These are phyloP conservation scores for Zaprionus vittiger DNA, from an alignment of 1,140 invertebrate species.

Conservation along the genomic window DNA sequence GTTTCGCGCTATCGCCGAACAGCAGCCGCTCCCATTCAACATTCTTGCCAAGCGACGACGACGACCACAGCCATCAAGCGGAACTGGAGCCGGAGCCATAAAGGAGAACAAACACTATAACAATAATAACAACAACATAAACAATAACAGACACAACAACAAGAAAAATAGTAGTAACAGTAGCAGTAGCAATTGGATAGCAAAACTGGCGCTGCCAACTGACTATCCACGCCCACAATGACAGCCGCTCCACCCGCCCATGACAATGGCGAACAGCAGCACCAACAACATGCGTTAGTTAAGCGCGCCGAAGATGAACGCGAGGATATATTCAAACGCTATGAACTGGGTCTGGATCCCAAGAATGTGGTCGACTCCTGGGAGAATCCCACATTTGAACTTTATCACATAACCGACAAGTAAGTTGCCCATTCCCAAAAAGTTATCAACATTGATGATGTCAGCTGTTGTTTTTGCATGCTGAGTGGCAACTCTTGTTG, in stretches of 20 bases:
- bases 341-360: constrained; percentile 95
- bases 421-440: constrained; percentile 36
- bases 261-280: constrained; percentile 75
- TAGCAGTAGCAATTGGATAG: constrained; percentile 36
- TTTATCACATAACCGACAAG: constrained; percentile 97
- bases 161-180: neutral
- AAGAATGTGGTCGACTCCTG: constrained; percentile 96
- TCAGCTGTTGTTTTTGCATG: constrained; percentile 14
- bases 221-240: constrained; percentile 41
- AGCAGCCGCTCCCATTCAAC: constrained; percentile 64
- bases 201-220: constrained; percentile 36
- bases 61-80: constrained; percentile 19
- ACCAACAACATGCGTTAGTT: constrained; percentile 85
- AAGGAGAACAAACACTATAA: constrained; percentile 21
- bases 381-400: constrained; percentile 98
- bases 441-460: constrained; percentile 29
- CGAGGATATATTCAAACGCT: constrained; percentile 96
- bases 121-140: constrained; percentile 1
- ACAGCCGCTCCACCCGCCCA: constrained; percentile 51
- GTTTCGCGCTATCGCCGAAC: constrained; percentile 72
- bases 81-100: constrained; percentile 19
- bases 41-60: constrained; percentile 42
- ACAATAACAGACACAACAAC: neutral
- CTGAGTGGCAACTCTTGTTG: neutral
- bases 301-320: constrained; percentile 95